These are phyloP conservation scores for Cyclura pinguis DNA, from an alignment of 2,797 vertebrate species.

Conservation along the genomic window DNA sequence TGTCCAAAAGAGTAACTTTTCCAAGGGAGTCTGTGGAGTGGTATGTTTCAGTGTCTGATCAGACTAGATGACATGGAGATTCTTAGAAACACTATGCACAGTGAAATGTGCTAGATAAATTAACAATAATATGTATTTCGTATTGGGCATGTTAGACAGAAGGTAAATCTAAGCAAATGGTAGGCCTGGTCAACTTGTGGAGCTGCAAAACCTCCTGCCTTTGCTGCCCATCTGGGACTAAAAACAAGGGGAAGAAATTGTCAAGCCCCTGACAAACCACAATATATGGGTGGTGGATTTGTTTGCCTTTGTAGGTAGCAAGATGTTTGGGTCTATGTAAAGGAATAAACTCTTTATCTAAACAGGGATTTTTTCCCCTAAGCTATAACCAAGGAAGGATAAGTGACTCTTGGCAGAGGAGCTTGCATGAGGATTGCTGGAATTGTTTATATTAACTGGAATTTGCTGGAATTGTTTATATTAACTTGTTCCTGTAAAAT, in stretches of 20 bases:
- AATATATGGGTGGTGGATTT: neutral
- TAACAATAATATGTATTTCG: conserved; percentile 3
- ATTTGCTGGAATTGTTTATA: conserved; percentile 55
- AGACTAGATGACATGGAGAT: neutral
- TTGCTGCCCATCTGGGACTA: neutral
- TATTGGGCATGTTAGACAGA: conserved; percentile 57
- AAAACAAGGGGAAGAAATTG: neutral
- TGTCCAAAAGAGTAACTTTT: too few species aligned
- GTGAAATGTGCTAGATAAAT: conserved; percentile 42
- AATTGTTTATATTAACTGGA: conserved; percentile 42
- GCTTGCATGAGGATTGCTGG: conserved; percentile 53
- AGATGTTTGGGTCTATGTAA: neutral
- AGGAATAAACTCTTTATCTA: conserved; percentile 53
- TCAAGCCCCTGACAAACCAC: neutral
- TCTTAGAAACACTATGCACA: neutral
- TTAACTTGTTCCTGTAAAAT: conserved; percentile 39
- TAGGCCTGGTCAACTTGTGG: conserved; percentile 38
- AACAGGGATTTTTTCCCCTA: conserved; percentile 63
- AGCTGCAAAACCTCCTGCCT: neutral
- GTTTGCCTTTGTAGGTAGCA: neutral
- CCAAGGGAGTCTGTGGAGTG: neutral
- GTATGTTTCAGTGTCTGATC: neutral
- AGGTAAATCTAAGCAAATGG: conserved; percentile 65
- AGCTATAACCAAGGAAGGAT: conserved; percentile 54
- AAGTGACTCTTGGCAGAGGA: conserved; percentile 61